Evolutionary conservation across 92 coral and sea anemone genomes (phyloP).

Genomic region (Virgularia gustaviana): DNA sequence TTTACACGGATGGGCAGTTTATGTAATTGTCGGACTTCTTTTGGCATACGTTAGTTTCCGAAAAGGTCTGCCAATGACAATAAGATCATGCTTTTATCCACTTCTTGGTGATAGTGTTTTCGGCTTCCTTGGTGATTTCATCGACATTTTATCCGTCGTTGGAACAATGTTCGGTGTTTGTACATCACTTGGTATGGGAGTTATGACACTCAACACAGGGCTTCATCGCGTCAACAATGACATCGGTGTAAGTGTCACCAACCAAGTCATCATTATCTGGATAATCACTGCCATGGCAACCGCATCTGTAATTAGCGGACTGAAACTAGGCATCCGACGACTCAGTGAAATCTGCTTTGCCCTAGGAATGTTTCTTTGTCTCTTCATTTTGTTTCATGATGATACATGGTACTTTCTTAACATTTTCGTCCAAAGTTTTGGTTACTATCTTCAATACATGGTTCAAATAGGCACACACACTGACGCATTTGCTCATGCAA

Average conservation of each 20-base stretch:
- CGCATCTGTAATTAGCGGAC: constrained; percentile 59
- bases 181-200: constrained; percentile 67
- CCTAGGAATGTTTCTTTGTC: constrained; percentile 77
- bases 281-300: constrained; percentile 66
- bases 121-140: constrained; percentile 39
- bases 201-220: constrained; percentile 55
- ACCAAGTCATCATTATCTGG: constrained; percentile 63
- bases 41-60: constrained; percentile 69
- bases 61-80: constrained; percentile 77
- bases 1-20: constrained; percentile 84
- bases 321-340: constrained; percentile 65
- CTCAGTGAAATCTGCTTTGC: constrained; percentile 77
- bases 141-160: constrained; percentile 46
- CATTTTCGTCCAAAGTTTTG: constrained; percentile 61
- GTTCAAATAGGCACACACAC: constrained; percentile 84
- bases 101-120: constrained; percentile 21
- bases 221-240: constrained; percentile 49
- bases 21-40: constrained; percentile 75
- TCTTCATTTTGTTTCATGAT: constrained; percentile 75
- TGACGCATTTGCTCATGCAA: constrained; percentile 84
- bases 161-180: constrained; percentile 66
- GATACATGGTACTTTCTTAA: constrained; percentile 84
- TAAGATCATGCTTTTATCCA: constrained; percentile 52
- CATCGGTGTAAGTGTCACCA: constrained; percentile 28
- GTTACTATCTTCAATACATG: constrained; percentile 84